These are phyloP conservation scores for Cotesia typhae DNA, from an alignment of 1,140 invertebrate species.

Conservation along the genomic window DNA sequence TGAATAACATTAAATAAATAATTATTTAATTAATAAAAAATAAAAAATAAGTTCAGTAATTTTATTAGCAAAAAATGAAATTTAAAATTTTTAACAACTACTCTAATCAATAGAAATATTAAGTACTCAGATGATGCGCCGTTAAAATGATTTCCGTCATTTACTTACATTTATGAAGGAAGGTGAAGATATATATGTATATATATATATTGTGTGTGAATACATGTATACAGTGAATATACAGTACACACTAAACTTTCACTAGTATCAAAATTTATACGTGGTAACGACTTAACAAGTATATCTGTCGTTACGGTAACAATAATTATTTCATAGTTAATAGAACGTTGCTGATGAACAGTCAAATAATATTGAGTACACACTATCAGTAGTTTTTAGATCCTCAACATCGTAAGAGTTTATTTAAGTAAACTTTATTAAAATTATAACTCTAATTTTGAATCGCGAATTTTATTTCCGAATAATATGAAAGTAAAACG, in stretches of 20 bases:
- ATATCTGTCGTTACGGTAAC: no score
- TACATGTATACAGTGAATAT: background rate
- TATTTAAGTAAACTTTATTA: no score
- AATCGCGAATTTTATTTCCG: no score
- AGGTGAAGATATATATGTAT: background rate
- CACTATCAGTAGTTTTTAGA: no score
- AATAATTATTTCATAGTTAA: no score
- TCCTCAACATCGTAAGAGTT: no score
- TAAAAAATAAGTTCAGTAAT: background rate
- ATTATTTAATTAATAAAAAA: background rate
- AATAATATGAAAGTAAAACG: no score
- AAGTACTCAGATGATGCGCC: constrained; percentile 41
- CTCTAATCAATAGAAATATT: constrained; percentile 40
- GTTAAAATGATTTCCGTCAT: constrained; percentile 49
- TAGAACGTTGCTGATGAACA: no score
- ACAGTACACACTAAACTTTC: background rate
- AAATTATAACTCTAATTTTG: no score
- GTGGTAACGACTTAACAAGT: background rate
- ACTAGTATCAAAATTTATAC: constrained; percentile 18
- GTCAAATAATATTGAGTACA: no score
- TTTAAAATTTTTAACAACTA: constrained; percentile 39
- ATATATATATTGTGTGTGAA: background rate
- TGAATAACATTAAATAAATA: constrained; percentile 5
- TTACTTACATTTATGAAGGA: constrained; percentile 24
- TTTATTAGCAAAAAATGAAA: background rate